Percentiles rank a stretch among this genome's conserved stretches.
These are phyloP conservation scores for Choloepus didactylus DNA, from an alignment of 2,797 vertebrate species.

Conservation along the genomic window DNA sequence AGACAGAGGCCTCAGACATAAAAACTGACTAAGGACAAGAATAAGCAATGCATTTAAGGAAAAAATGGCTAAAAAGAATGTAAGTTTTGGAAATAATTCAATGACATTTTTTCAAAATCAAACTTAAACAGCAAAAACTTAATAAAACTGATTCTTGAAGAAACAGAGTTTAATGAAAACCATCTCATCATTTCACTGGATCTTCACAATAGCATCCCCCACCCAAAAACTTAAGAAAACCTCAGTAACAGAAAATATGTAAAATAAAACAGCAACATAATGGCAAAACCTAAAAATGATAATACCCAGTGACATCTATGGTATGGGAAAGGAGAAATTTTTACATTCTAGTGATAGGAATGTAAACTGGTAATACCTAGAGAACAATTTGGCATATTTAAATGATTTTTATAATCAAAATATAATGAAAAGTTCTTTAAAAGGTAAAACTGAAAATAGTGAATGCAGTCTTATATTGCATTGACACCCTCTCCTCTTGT, in stretches of 20 bases:
- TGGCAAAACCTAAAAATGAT: neutral
- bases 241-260: constrained; percentile 15
- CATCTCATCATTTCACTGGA: too few species aligned
- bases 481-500: fast-evolving
- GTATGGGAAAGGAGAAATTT: neutral
- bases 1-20: neutral
- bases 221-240: neutral
- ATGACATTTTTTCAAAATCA: too few species aligned
- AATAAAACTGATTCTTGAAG: too few species aligned
- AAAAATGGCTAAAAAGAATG: neutral
- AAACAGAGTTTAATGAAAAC: too few species aligned
- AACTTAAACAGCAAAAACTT: too few species aligned
- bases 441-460: neutral
- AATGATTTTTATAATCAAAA: neutral
- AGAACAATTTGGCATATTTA: neutral
- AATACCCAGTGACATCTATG: neutral
- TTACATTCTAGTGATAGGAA: neutral
- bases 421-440: neutral
- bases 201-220: too few species aligned
- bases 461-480: neutral
- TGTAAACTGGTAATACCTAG: neutral
- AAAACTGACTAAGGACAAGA: constrained; percentile 38
- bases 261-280: constrained; percentile 52
- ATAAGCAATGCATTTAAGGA: constrained; percentile 5
- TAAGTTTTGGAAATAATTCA: too few species aligned